Evolutionary conservation across 2,113 vertebrate species (phyloP).

Genomic region (Promerops cafer): DNA sequence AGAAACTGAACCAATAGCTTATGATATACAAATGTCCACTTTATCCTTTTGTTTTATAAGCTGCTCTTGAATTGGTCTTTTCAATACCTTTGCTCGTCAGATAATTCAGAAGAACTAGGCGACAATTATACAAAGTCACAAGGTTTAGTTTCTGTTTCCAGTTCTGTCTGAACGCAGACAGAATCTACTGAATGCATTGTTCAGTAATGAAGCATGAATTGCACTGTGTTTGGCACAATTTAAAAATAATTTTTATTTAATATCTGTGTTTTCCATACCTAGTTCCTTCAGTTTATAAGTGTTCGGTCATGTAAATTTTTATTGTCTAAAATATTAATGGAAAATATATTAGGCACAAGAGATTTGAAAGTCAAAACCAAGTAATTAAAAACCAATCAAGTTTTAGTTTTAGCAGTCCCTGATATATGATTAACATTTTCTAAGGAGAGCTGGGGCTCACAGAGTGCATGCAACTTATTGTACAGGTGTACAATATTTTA

Average conservation of each 20-base stretch:
- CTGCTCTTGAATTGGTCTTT: not conserved
- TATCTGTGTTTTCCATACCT: not conserved
- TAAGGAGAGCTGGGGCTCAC: not conserved
- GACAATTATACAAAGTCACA: not conserved
- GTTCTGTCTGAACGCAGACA: no score
- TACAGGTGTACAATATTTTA: not conserved
- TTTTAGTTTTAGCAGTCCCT: not conserved
- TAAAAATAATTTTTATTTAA: not conserved
- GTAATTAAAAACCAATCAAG: not conserved
- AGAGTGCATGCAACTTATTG: not conserved
- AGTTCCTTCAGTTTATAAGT: not conserved
- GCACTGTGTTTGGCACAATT: not conserved
- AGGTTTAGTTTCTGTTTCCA: not conserved
- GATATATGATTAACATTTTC: not conserved
- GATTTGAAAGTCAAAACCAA: not conserved
- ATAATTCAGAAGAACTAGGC: not conserved
- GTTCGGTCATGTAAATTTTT: not conserved
- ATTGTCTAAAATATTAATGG: not conserved
- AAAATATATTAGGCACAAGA: not conserved
- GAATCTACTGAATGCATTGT: accelerated
- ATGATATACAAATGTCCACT: not conserved
- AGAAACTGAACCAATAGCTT: not conserved
- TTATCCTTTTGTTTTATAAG: not conserved
- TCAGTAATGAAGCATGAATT: not conserved
- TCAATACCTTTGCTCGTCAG: not conserved